Evolutionary conservation across 2,888 invertebrate species (phyloP).

Genomic region (Odontomyia ornata): DNA sequence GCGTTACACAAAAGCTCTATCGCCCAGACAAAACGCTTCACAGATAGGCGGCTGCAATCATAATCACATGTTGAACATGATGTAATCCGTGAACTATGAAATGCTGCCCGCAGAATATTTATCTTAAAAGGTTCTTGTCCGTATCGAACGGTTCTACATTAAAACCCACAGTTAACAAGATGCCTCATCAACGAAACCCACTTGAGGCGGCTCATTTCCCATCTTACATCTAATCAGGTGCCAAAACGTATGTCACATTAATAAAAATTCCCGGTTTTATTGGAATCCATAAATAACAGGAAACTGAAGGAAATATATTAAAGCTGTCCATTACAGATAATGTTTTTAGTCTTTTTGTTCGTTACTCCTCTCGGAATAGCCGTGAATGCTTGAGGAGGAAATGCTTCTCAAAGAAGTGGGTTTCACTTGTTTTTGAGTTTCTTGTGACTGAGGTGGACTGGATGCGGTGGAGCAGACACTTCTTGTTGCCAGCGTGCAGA

Average conservation of each 20-base stretch:
- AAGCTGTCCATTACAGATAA: slow-evolving; percentile 35
- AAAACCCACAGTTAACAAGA: slow-evolving; percentile 22
- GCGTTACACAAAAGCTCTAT: not conserved
- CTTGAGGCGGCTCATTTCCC: not conserved
- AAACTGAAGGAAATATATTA: slow-evolving; percentile 26
- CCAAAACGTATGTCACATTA: slow-evolving; percentile 41
- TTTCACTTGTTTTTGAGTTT: slow-evolving; percentile 17
- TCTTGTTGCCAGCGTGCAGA: not conserved
- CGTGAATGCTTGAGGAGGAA: slow-evolving; percentile 2
- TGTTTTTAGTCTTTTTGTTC: not conserved
- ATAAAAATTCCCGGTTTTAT: slow-evolving; percentile 40
- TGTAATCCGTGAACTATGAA: slow-evolving; percentile 14
- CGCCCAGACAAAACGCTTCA: slow-evolving; percentile 1
- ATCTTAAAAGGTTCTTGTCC: slow-evolving; percentile 30
- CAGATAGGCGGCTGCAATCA: not conserved
- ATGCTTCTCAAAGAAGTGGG: slow-evolving; percentile 15
- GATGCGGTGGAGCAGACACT: not conserved
- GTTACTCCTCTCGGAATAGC: not conserved
- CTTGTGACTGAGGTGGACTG: not conserved
- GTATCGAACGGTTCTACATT: not conserved
- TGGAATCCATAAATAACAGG: slow-evolving; percentile 41
- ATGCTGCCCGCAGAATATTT: not conserved
- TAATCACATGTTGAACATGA: slow-evolving; percentile 5
- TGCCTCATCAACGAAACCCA: too few species aligned
- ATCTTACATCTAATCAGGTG: slow-evolving; percentile 35